Evolutionary conservation across 2,113 vertebrate species (phyloP).

Genomic region (Vulpes vulpes): DNA sequence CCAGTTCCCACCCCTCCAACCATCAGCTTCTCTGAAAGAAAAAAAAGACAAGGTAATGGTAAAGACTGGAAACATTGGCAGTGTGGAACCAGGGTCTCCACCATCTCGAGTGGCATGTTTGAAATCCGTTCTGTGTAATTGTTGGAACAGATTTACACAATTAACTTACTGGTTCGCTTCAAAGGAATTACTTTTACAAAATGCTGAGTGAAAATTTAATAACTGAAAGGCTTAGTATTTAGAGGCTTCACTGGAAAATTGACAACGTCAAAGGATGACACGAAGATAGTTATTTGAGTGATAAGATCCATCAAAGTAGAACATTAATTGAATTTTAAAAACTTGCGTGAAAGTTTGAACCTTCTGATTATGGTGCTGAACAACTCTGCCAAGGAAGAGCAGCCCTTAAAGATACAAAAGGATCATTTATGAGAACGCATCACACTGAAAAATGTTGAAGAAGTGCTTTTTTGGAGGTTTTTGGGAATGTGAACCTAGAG

Average conservation of each 20-base stretch:
- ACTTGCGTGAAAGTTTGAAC: neutral
- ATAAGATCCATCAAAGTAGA: neutral
- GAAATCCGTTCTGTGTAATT: neutral
- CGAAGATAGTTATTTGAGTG: neutral
- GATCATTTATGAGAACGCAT: constrained; percentile 13
- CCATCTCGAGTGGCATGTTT: neutral
- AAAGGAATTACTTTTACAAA: constrained; percentile 15
- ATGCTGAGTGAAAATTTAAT: neutral
- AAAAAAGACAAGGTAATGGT: neutral
- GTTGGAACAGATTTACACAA: neutral
- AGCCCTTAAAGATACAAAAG: neutral
- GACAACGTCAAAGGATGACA: neutral
- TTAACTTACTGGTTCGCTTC: neutral
- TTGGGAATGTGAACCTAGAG: neutral
- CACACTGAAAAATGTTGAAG: neutral
- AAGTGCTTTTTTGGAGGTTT: neutral
- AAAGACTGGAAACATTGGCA: neutral
- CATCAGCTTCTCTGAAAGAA: neutral
- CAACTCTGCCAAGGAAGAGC: neutral
- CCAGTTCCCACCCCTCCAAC: neutral
- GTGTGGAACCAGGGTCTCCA: rapidly evolving
- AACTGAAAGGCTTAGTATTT: neutral
- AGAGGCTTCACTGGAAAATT: neutral
- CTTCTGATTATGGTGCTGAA: neutral
- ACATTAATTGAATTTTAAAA: constrained; percentile 27